Base-by-base conservation (phyloP, 2,113 vertebrate species). In the Mystacornis crossleyi region DNA sequence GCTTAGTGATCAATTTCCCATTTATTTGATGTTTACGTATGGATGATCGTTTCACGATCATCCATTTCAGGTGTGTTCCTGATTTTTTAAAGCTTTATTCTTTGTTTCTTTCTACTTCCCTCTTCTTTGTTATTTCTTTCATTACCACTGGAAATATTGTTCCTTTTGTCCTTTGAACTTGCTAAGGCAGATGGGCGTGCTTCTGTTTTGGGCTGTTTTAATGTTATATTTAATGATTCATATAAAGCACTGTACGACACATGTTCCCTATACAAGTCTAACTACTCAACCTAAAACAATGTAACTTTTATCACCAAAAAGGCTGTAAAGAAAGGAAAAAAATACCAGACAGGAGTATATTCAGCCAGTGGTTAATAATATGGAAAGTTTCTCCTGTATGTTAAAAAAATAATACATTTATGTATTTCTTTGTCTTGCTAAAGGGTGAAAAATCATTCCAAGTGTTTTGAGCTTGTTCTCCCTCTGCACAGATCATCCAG, bases 1-100 rank as follows among this genome's bases (percentile, higher is more conserved):
- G 33, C 10, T 85, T 66, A 62, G 33, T 88, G 47, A 94, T 77
- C 61, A 58, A 80, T 80, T 95, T 93, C 43, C 60, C 61, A 89
- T 95, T 86, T 78, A 60, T 71, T 73, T 69, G 20, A 40, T 72
- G 26, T 81, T 94, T 81, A 45, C 1, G 0, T 53, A 90, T 42
- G 8, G 81, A 60, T 81, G 2, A 45, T 95, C 12, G 1, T 73
- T 89, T 57, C 28, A 66, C 7, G n/a, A n/a, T n/a, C n/a, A n/a
- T n/a, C n/a, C n/a, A n/a, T n/a, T n/a, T n/a, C n/a, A n/a, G 18
- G 16, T 2, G 19, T 64, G 34, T 34, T 34, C 36, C 33, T 64
- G 42, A 88, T 45, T 88, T 93, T 90, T 34, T 40, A 28, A 78
- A 26, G 20, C 8, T 89, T 71, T 66, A 18, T 67, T 51, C 42